Base-by-base conservation (phyloP, 2,888 invertebrate species). In the Incurvaria masculella region DNA sequence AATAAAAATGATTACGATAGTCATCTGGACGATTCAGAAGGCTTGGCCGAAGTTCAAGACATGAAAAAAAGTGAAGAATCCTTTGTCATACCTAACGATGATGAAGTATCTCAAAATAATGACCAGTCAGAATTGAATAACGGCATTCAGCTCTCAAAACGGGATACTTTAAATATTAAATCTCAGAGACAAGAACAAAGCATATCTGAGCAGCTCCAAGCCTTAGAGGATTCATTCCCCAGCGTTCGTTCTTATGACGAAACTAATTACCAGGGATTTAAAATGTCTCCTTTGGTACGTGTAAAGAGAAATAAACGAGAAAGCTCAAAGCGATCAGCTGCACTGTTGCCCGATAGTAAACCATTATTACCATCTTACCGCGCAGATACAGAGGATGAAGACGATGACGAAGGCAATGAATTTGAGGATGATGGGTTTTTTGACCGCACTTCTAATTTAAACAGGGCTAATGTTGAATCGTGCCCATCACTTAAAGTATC, bases 391-490 rank as follows among this genome's bases (percentile, higher is more conserved):
- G 72, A 72, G 42, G 73, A 76, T 33, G 74, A 71, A 52, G 75
- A 73, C 44, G 74, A 68, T 49, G 72, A 76, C 26, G 80, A 79
- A 61, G 72, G 72, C 6, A 74, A 68, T 55, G 80, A 80, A 59
- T 79, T 76, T 55, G 72, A 79, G 44, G 72, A 79, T 51, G 72
- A 79, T 52, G 72, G 72, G 10, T 75, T 79, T 57, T 76, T 73
- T 53, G 79, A 79, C 52, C 64, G 69, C 5, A 63, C 66, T 41
- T 65, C 70, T 6, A 68, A 66, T 54, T 63, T 67, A 42, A 65
- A 59, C 17, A 62, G 65, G 46, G 55, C 46, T 48, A 63, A 56
- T 38, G 52, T 46, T 4, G 45, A n/a, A n/a, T n/a, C n/a, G n/a
- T n/a, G n/a, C n/a, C n/a, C n/a, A n/a, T n/a, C n/a, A n/a, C n/a